Conservation (phyloP, 2,888 invertebrate genomes). For the Leptarthrus brevirostris region DNA sequence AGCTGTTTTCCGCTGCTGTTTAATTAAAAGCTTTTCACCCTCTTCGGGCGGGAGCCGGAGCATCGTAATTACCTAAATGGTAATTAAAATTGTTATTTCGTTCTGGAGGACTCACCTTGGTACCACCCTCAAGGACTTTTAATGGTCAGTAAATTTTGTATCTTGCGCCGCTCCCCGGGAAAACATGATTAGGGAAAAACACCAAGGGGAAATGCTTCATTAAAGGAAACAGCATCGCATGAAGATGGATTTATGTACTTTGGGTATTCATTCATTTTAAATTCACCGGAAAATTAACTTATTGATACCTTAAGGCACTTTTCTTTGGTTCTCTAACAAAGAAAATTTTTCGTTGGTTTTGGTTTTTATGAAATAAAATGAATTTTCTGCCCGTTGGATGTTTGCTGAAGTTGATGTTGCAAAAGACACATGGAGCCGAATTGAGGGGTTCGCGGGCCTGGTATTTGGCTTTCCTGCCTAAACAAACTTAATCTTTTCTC, state of each 20-base stretch:
- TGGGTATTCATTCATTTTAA: background rate
- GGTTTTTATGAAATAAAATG: no score
- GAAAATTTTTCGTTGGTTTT: no score
- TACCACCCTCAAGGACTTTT: background rate
- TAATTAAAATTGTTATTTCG: constrained; percentile 41
- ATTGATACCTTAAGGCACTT: background rate
- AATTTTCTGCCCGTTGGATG: no score
- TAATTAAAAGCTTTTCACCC: constrained; percentile 17
- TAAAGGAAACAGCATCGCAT: background rate
- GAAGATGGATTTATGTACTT: background rate
- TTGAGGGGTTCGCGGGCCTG: no score
- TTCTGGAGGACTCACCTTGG: background rate
- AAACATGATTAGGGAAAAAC: constrained; percentile 20
- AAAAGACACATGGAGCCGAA: no score
- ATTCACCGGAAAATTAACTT: background rate
- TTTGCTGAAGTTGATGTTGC: no score
- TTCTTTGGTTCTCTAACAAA: background rate
- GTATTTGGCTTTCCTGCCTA: no score
- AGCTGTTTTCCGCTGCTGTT: background rate
- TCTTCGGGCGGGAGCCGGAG: background rate
- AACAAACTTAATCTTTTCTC: no score
- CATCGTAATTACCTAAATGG: constrained; percentile 25
- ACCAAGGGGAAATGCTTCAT: background rate
- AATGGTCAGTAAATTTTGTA: background rate
- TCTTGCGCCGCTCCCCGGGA: background rate